These are phyloP conservation scores for Abrostola tripartita DNA, from an alignment of 2,888 invertebrate genomes.

Conservation along the genomic window DNA sequence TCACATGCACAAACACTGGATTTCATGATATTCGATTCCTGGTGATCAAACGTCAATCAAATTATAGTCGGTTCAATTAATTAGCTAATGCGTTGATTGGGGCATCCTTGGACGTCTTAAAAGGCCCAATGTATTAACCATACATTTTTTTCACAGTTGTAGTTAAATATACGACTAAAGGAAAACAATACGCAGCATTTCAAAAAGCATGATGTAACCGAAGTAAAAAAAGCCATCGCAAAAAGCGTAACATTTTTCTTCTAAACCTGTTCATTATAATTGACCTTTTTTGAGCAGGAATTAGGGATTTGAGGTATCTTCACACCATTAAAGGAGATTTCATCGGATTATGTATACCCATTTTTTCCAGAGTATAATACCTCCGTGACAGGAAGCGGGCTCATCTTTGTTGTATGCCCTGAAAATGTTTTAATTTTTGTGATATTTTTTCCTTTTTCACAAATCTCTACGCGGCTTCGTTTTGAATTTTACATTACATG, in stretches of 20 bases:
- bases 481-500: neutral
- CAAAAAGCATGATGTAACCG: no score
- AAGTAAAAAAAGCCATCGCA: no score
- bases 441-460: constrained; percentile 19
- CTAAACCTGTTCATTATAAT: neutral
- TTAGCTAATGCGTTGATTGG: no score
- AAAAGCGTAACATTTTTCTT: neutral
- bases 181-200: no score
- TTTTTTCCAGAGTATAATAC: constrained; percentile 46
- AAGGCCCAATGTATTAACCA: no score
- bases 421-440: constrained; percentile 32
- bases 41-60: no score
- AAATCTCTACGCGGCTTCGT: constrained; percentile 23
- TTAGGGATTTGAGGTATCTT: constrained; percentile 40
- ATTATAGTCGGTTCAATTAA: no score
- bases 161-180: no score
- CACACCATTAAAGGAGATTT: constrained; percentile 48
- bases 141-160: no score
- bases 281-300: constrained; percentile 36
- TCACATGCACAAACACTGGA: no score
- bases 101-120: no score
- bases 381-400: constrained; percentile 36
- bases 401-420: constrained; percentile 25
- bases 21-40: no score
- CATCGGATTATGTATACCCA: constrained; percentile 36